Percentiles rank a stretch among this genome's conserved stretches.
These are phyloP conservation scores for Pterostichus madidus DNA, from an alignment of 2,888 invertebrate species.

Conservation along the genomic window DNA sequence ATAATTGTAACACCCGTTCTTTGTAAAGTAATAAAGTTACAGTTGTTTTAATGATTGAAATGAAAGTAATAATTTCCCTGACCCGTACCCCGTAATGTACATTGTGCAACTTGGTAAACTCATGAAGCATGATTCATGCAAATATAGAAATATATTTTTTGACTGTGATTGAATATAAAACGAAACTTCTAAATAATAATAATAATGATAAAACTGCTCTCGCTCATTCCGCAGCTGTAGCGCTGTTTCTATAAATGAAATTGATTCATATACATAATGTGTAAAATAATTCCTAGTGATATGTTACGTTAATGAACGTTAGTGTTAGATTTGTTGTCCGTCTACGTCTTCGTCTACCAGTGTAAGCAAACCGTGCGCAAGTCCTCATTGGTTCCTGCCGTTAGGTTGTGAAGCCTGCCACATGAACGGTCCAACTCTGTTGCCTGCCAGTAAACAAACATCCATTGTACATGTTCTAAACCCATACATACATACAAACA, in stretches of 20 bases:
- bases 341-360: conserved; percentile 55
- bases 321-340: conserved; percentile 63
- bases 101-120: conserved; percentile 55
- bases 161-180: conserved; percentile 68
- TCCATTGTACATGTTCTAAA: conserved; percentile 1
- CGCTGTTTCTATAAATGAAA: conserved; percentile 54
- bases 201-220: conserved; percentile 65
- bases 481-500: neutral
- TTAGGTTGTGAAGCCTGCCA: conserved; percentile 61
- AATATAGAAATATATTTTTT: conserved; percentile 66
- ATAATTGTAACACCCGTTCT: conserved; percentile 11
- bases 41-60: neutral
- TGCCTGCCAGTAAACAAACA: conserved; percentile 64
- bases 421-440: conserved; percentile 65
- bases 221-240: conserved; percentile 67
- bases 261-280: conserved; percentile 60
- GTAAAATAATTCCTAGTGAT: conserved; percentile 64
- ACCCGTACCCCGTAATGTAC: conserved; percentile 23
- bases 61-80: conserved; percentile 12
- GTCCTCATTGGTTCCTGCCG: conserved; percentile 62
- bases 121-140: conserved; percentile 54
- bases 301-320: conserved; percentile 60
- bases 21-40: conserved; percentile 15
- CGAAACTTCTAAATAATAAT: conserved; percentile 66
- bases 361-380: conserved; percentile 50